Conservation (phyloP, 2,888 invertebrate species). For the Lapara coniferarum region DNA sequence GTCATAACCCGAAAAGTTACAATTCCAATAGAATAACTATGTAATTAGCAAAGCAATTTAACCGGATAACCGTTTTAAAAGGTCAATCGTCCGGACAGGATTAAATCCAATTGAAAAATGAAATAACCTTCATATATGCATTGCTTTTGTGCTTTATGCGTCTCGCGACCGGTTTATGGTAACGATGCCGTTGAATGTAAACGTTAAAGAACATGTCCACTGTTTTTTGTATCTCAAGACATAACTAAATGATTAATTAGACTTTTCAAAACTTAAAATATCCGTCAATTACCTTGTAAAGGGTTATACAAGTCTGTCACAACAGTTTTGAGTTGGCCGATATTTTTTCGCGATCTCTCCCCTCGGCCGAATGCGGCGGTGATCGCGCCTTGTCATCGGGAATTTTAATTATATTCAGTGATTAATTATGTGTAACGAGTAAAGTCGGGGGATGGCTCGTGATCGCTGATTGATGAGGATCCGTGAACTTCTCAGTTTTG, state of each 20-base stretch:
- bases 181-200: neutral
- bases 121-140: slow-evolving; percentile 2
- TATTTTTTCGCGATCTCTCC: slow-evolving; percentile 49
- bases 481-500: slow-evolving; percentile 63
- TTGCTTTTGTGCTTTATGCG: slow-evolving; percentile 15
- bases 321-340: slow-evolving; percentile 37
- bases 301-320: slow-evolving; percentile 52
- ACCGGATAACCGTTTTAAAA: slow-evolving; percentile 3
- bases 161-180: neutral
- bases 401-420: slow-evolving; percentile 81
- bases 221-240: slow-evolving; percentile 1
- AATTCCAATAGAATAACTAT: slow-evolving; percentile 18
- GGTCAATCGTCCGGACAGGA: neutral
- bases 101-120: slow-evolving; percentile 33
- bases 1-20: slow-evolving; percentile 33
- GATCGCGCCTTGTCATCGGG: slow-evolving; percentile 78
- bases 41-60: slow-evolving; percentile 4
- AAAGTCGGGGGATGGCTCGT: slow-evolving; percentile 60
- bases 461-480: slow-evolving; percentile 78
- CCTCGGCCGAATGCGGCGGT: slow-evolving; percentile 55
- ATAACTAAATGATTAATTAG: slow-evolving; percentile 1
- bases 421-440: slow-evolving; percentile 80
- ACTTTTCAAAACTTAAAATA: neutral
- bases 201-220: neutral
- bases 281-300: slow-evolving; percentile 38